Conservation (phyloP, 1,140 invertebrate species). For the Drosophila setifemur region DNA sequence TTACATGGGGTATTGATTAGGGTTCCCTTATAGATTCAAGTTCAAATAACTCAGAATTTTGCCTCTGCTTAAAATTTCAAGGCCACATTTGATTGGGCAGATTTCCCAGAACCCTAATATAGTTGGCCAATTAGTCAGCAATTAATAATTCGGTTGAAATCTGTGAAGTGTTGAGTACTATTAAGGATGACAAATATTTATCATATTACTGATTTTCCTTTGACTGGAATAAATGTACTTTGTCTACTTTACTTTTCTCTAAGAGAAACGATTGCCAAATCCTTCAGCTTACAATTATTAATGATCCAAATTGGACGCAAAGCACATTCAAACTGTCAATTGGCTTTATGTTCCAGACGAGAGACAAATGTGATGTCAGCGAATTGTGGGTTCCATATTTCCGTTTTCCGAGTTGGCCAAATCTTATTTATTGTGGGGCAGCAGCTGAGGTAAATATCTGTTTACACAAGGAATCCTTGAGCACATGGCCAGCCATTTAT, state of each 20-base stretch:
- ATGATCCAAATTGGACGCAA: constrained; percentile 9
- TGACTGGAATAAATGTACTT: too few relatives aligned
- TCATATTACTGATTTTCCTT: not conserved
- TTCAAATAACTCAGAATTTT: not conserved
- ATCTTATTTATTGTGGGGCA: constrained; percentile 12
- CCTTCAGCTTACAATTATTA: constrained; percentile 6
- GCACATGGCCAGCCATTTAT: constrained; percentile 27
- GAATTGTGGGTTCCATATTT: constrained; percentile 8
- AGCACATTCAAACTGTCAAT: constrained; percentile 24
- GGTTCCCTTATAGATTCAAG: not conserved
- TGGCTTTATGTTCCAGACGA: constrained; percentile 6
- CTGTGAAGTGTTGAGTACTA: not conserved
- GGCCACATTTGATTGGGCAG: too few relatives aligned
- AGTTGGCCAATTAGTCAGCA: too few relatives aligned
- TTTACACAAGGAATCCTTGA: not conserved
- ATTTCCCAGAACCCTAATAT: too few relatives aligned
- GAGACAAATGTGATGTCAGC: constrained; percentile 18
- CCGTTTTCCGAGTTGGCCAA: constrained; percentile 11
- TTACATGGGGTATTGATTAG: not conserved
- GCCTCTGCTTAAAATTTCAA: not conserved
- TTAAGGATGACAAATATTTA: not conserved
- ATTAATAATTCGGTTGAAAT: not conserved
- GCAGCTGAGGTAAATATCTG: constrained; percentile 36
- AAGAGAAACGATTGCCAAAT: not conserved
- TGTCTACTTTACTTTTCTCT: not conserved